Evolutionary conservation across 2,888 invertebrate genomes (phyloP), one percentile per base, ranked within the genome.

Genomic region (Diplolepis rosae): DNA sequence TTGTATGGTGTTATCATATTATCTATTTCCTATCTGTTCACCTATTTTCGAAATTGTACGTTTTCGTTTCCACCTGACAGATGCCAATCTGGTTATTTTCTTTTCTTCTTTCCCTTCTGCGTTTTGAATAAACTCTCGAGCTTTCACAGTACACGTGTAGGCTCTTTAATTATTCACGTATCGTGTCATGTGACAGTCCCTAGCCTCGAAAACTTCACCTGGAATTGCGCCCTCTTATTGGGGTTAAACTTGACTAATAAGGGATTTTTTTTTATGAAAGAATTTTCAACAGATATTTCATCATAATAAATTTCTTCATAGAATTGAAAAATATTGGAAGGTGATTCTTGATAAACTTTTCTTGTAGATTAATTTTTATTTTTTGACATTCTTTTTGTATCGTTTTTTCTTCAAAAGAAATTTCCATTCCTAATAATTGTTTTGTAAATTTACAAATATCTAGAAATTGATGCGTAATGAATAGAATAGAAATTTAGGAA

Each of bases 1-100:
- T 32, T 65, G 42, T 48, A 24, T 65, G 6, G 11, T n/a, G 45
- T 65, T 18, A 65, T 45, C 27, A 45, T 42, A 45, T 65, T 27
- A 45, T 65, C 27, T 45, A 45, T 30, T 65, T 13, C 42, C 15
- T 45, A 45, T 30, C 48, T 45, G 6, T 45, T 15, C 7, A 9
- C 7, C 42, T 15, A 18, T 35, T 35, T 24, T 13, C 22, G 35
- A 35, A 9, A 18, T 3, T 3, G 45, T 45, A 15, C 18, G n/a
- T 9, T 28, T 7, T 11, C 9, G 24, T 24, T 51, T 13, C 24
- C 35, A n/a, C 13, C 32, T 1, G 18, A 13, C 11, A 35, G 45
- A 45, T 45, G 1, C 18, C 9, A 45, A 45, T 45, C 45, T 2
- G 18, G 6, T 4, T 6, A 45, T n/a, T 45, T 45, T 42, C 9